These are phyloP conservation scores for Gracilinanus agilis DNA, from an alignment of 2,113 vertebrate genomes.

Conservation along the genomic window DNA sequence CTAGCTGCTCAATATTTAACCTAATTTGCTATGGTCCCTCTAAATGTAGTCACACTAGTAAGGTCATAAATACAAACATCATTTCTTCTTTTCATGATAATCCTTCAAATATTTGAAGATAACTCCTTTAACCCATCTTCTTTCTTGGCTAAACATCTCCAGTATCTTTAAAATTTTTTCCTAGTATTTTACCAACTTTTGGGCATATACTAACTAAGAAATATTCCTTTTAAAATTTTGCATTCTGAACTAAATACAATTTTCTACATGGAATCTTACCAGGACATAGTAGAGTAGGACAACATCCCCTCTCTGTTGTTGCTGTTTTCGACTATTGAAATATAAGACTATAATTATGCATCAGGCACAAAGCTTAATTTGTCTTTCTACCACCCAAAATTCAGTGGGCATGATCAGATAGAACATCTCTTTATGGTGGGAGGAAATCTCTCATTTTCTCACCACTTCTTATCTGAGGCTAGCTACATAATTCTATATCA, in stretches of 20 bases:
- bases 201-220: neutral
- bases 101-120: neutral
- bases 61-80: neutral
- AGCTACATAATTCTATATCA: neutral
- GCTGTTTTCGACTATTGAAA: neutral
- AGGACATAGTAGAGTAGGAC: neutral
- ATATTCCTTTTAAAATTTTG: neutral
- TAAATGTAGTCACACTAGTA: neutral
- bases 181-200: neutral
- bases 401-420: neutral
- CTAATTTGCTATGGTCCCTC: neutral
- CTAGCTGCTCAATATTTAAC: neutral
- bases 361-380: neutral
- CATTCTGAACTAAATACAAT: neutral
- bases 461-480: neutral
- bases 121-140: neutral
- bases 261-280: neutral
- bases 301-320: neutral
- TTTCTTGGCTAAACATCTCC: neutral
- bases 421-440: neutral
- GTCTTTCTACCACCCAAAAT: neutral
- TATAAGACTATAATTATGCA: neutral
- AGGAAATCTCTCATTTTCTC: neutral
- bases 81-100: neutral
- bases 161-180: neutral